Evolutionary conservation across 2,888 invertebrate genomes (phyloP).

Genomic region (Xylophagus ater): DNA sequence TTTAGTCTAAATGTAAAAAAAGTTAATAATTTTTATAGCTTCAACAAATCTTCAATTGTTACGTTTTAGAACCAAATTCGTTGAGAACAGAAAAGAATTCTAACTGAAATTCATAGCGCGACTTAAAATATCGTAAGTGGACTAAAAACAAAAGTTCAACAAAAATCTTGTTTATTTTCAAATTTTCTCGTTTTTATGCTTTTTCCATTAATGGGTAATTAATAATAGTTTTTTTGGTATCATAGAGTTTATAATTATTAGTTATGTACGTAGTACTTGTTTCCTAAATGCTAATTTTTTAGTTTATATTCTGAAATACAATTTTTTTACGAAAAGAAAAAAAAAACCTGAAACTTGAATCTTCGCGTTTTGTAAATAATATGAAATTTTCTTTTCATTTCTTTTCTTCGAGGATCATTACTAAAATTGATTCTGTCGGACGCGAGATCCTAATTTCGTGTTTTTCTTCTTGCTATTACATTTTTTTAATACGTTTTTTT

Average conservation of each 20-base stretch:
- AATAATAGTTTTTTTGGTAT: constrained; percentile 20
- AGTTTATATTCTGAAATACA: not conserved
- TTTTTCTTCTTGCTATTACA: constrained; percentile 3
- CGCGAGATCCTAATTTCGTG: no score
- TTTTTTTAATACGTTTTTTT: constrained; percentile 8
- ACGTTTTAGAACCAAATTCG: no score
- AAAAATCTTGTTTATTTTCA: constrained; percentile 12
- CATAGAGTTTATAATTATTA: constrained; percentile 22
- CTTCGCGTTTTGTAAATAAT: not conserved
- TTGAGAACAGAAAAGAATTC: no score
- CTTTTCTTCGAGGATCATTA: no score
- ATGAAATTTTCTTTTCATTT: constrained; percentile 8
- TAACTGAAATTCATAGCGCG: no score
- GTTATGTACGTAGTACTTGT: constrained; percentile 22
- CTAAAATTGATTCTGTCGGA: no score
- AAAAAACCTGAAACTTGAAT: constrained; percentile 11
- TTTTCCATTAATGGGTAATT: constrained; percentile 14
- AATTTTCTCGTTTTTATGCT: constrained; percentile 9
- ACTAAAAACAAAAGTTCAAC: constrained; percentile 2
- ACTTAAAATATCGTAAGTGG: no score
- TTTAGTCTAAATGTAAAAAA: no score
- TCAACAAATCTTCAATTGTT: no score
- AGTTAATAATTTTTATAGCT: no score
- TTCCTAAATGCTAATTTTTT: constrained; percentile 19
- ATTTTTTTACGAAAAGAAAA: constrained; percentile 8